phyloP scores from a whole-genome alignment of 2,888 invertebrate genomes.

The Neoscelio sp. region DNA sequence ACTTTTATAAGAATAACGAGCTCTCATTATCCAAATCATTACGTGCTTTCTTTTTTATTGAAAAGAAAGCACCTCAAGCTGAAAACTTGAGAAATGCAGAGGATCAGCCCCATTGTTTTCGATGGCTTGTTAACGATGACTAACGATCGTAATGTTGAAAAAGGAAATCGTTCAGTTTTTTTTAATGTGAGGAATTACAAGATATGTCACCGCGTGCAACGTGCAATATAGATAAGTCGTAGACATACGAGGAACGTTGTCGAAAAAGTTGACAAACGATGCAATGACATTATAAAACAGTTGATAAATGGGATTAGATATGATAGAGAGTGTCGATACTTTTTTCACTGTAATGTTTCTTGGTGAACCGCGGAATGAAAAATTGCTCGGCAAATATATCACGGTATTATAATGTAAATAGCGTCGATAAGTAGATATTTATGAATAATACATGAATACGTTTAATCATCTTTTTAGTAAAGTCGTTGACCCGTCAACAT shows the following conservation, averaged over 20 bases:
- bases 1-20: constrained; percentile 36
- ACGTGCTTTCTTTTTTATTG: constrained; percentile 38
- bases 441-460: constrained; percentile 57
- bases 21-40: constrained; percentile 45
- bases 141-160: constrained; percentile 69
- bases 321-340: constrained; percentile 57
- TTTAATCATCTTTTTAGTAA: constrained; percentile 45
- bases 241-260: constrained; percentile 39
- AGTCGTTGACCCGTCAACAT: constrained; percentile 38
- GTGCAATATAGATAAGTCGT: constrained; percentile 53
- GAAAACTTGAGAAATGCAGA: constrained; percentile 1
- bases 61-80: background rate
- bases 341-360: constrained; percentile 57
- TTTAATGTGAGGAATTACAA: constrained; percentile 26
- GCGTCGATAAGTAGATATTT: constrained; percentile 55
- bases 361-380: constrained; percentile 55
- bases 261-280: constrained; percentile 74
- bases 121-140: constrained; percentile 64
- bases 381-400: constrained; percentile 48
- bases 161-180: constrained; percentile 42
- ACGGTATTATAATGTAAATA: constrained; percentile 58
- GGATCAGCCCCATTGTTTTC: constrained; percentile 21
- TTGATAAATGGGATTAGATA: constrained; percentile 75
- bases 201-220: constrained; percentile 28
- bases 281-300: constrained; percentile 77